Evolutionary conservation across 1,140 invertebrate species (phyloP).

Genomic region (Bathynomus jamesi): DNA sequence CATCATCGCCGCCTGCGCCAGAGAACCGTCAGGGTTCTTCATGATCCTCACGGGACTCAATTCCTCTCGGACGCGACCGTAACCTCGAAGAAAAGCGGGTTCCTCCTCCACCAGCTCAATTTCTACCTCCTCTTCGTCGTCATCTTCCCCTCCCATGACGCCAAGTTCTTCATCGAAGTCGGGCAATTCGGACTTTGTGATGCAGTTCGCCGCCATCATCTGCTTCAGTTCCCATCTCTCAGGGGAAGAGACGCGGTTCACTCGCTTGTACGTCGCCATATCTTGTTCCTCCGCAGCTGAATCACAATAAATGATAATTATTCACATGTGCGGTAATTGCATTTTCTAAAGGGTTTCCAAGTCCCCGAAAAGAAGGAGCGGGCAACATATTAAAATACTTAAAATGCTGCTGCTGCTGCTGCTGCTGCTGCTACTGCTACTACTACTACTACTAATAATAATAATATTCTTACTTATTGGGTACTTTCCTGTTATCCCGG

Average conservation of each 20-base stretch:
- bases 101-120: slow-evolving; percentile 99
- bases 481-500: too few species aligned
- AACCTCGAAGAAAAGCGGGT: slow-evolving; percentile 81
- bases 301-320: neutral
- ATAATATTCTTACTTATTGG: too few species aligned
- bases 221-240: slow-evolving; percentile 67
- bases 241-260: slow-evolving; percentile 89
- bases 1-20: slow-evolving; percentile 99
- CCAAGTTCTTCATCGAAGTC: slow-evolving; percentile 88
- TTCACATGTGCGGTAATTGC: neutral
- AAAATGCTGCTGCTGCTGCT: too few species aligned
- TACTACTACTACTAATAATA: too few species aligned
- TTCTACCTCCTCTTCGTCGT: slow-evolving; percentile 95
- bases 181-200: slow-evolving; percentile 78
- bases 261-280: slow-evolving; percentile 63
- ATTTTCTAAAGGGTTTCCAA: neutral
- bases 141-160: slow-evolving; percentile 64
- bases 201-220: slow-evolving; percentile 77
- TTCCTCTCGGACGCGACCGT: slow-evolving; percentile 80
- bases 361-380: too few species aligned
- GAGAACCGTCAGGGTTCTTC: slow-evolving; percentile 96
- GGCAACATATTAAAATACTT: too few species aligned
- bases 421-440: too few species aligned
- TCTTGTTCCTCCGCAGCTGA: slow-evolving; percentile 60
- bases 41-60: slow-evolving; percentile 93